A percentile compares a stretch with the other conserved stretches of the same genome.
phyloP scores from a whole-genome alignment of 2,797 vertebrate species.

The Cryptoblepharus egeriae region DNA sequence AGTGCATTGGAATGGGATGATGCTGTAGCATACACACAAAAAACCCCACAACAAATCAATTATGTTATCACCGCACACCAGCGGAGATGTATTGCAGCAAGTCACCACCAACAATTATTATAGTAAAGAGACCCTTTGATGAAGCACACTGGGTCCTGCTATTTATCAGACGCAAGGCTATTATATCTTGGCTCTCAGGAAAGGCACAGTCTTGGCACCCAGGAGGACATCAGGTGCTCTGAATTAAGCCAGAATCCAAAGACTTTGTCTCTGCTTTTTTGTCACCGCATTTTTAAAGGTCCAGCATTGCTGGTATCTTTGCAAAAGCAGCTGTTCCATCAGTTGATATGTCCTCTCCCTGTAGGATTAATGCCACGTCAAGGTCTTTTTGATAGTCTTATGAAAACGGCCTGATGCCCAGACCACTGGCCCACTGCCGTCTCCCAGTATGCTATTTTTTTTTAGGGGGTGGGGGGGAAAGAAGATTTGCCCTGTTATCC shows the following conservation, averaged over 20 bases:
- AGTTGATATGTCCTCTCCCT: not conserved
- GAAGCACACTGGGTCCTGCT: slow-evolving; percentile 69
- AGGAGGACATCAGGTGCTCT: not conserved
- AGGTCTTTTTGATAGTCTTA: not conserved
- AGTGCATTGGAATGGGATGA: not conserved
- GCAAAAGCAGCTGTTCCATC: not conserved
- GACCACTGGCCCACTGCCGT: not conserved
- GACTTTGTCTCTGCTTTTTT: too few species aligned
- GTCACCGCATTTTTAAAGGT: not conserved
- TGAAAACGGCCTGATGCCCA: not conserved
- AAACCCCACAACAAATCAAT: slow-evolving; percentile 14
- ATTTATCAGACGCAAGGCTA: slow-evolving; percentile 74
- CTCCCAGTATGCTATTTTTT: not conserved
- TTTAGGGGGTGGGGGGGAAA: too few species aligned
- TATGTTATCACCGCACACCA: slow-evolving; percentile 15
- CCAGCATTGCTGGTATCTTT: too few species aligned
- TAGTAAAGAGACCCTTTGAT: slow-evolving; percentile 70
- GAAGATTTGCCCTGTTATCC: too few species aligned
- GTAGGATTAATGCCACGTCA: not conserved
- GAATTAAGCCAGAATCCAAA: not conserved
- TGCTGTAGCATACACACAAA: too few species aligned
- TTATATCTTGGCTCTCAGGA: slow-evolving; percentile 68
- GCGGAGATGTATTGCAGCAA: slow-evolving; percentile 70
- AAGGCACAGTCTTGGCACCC: slow-evolving; percentile 36
- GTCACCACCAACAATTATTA: slow-evolving; percentile 74